Conservation (phyloP, 2,797 vertebrate species). For the Aulostomus chinensis region DNA sequence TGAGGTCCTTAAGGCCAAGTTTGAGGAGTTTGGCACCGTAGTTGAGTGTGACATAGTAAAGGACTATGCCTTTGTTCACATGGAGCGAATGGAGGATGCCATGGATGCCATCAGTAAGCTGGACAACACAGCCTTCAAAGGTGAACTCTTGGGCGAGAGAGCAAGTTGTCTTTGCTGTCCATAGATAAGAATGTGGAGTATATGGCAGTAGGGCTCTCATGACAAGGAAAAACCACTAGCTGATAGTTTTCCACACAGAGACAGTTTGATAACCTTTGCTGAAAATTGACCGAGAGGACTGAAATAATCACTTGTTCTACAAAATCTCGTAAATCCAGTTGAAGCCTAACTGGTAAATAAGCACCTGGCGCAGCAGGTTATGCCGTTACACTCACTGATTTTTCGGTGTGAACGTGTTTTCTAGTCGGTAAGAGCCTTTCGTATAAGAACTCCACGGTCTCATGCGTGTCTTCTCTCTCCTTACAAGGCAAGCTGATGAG, state of each 20-base stretch:
- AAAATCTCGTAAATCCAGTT: slow-evolving; percentile 2
- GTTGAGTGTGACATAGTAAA: slow-evolving; percentile 96
- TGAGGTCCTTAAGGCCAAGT: slow-evolving; percentile 86
- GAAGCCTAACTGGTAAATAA: slow-evolving; percentile 18
- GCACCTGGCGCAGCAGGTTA: slow-evolving; percentile 5
- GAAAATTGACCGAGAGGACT: slow-evolving; percentile 28
- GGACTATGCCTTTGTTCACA: slow-evolving; percentile 95
- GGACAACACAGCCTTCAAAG: slow-evolving; percentile 92
- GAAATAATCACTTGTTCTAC: not conserved
- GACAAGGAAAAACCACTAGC: slow-evolving; percentile 19
- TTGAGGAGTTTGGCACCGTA: slow-evolving; percentile 90
- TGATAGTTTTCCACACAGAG: slow-evolving; percentile 7
- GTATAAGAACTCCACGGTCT: slow-evolving; percentile 61
- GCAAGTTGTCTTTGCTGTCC: slow-evolving; percentile 40
- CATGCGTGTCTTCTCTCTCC: slow-evolving; percentile 81
- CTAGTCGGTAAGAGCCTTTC: slow-evolving; percentile 54
- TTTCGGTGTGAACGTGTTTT: slow-evolving; percentile 36
- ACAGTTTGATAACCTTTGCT: not conserved
- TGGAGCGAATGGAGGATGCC: slow-evolving; percentile 92
- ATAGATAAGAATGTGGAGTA: slow-evolving; percentile 32
- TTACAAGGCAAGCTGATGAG: slow-evolving; percentile 93
- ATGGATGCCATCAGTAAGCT: slow-evolving; percentile 89
- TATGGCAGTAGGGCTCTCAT: slow-evolving; percentile 15
- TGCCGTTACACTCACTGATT: slow-evolving; percentile 35
- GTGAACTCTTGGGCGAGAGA: slow-evolving; percentile 77